phyloP scores from a whole-genome alignment of 2,113 vertebrate genomes.

The Mus pahari region DNA sequence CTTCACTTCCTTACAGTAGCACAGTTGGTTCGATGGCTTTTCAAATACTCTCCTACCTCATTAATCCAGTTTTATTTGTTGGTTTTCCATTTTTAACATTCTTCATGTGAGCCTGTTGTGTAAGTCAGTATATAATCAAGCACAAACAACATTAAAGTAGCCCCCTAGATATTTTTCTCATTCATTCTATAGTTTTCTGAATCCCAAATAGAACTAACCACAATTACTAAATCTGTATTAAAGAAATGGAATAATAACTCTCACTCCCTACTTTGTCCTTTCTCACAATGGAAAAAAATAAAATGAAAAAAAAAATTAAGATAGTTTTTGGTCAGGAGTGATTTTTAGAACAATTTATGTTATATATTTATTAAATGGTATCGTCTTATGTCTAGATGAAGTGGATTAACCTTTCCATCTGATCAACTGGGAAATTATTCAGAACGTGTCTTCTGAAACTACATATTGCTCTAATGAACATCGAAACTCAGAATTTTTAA shows the following conservation, averaged over 20 bases:
- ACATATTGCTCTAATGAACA: not conserved
- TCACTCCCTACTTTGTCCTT: not conserved
- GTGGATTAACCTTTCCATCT: not conserved
- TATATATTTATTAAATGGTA: not conserved
- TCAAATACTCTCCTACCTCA: not conserved
- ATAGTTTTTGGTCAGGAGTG: not conserved
- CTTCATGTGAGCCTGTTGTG: not conserved
- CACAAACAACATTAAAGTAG: not conserved
- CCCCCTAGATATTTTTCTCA: not conserved
- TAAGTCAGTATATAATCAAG: not conserved
- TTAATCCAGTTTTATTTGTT: not conserved
- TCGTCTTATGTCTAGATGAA: not conserved
- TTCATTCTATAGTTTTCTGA: not conserved
- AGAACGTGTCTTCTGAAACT: not conserved
- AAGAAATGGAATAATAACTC: not conserved
- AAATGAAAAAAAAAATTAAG: not conserved
- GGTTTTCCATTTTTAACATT: not conserved
- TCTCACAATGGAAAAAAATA: not conserved
- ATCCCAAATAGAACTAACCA: not conserved
- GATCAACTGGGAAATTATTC: not conserved
- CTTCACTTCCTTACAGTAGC: rapidly evolving
- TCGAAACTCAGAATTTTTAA: too few relatives aligned
- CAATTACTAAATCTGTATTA: not conserved
- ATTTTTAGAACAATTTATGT: not conserved
- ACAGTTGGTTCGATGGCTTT: too few relatives aligned